These are phyloP conservation scores for Sinocyclocheilus grahami DNA, from an alignment of 2,113 vertebrate species.

Conservation along the genomic window DNA sequence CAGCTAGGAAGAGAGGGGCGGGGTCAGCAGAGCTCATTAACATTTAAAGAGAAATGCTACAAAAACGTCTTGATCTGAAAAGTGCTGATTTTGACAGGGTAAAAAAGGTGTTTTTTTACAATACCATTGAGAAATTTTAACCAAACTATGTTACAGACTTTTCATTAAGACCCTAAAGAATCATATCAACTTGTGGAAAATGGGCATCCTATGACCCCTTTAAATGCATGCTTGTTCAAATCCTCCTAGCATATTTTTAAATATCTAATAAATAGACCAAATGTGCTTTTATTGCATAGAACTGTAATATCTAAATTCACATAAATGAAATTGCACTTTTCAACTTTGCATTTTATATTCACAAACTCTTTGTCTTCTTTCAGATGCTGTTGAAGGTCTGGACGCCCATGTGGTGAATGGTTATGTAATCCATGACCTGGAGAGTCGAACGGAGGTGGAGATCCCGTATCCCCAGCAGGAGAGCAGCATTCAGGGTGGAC, in stretches of 20 bases:
- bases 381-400: conserved; percentile 87
- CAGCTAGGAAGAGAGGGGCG: too few species aligned
- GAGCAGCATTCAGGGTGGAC: conserved; percentile 77
- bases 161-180: too few species aligned
- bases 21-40: too few species aligned
- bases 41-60: too few species aligned
- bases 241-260: not conserved
- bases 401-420: conserved; percentile 87
- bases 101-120: too few species aligned
- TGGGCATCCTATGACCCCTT: too few species aligned
- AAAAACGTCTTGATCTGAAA: too few species aligned
- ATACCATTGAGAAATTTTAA: too few species aligned
- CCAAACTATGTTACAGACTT: too few species aligned
- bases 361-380: not conserved
- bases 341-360: not conserved
- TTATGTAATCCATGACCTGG: conserved; percentile 88
- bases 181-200: too few species aligned
- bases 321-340: not conserved
- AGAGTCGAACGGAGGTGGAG: conserved; percentile 83
- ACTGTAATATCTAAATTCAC: not conserved
- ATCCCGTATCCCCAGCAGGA: conserved; percentile 85
- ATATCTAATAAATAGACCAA: not conserved
- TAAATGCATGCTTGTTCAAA: not conserved
- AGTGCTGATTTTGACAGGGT: too few species aligned
- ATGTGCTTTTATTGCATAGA: not conserved